Conservation (phyloP, 2,888 invertebrate genomes). For the Eubasilissa splendida region DNA sequence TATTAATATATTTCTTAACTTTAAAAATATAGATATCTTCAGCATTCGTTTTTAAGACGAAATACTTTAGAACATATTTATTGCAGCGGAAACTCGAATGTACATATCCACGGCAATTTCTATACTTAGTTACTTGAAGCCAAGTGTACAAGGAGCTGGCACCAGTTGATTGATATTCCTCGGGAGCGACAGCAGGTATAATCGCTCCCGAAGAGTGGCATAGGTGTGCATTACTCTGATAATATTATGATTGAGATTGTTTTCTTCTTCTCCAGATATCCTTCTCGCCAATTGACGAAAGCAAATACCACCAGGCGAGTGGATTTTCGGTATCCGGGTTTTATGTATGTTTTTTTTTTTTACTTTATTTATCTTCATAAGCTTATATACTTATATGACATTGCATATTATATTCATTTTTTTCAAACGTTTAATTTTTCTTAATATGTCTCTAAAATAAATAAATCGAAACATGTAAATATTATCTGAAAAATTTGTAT, state of each 20-base stretch:
- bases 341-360: constrained; percentile 49
- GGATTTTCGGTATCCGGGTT: constrained; percentile 50
- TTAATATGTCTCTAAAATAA: not conserved
- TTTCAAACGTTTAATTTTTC: constrained; percentile 16
- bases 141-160: no score
- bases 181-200: constrained; percentile 1
- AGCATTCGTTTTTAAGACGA: no score
- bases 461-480: no score
- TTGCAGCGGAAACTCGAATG: no score
- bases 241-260: constrained; percentile 34
- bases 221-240: constrained; percentile 8
- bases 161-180: not conserved
- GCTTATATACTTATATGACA: not conserved
- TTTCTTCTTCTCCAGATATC: constrained; percentile 51
- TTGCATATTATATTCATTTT: constrained; percentile 5
- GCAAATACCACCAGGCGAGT: constrained; percentile 51
- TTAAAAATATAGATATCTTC: no score
- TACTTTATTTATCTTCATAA: constrained; percentile 41
- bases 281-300: constrained; percentile 52
- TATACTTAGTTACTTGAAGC: no score
- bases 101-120: not conserved
- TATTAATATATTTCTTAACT: no score
- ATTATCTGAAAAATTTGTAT: no score
- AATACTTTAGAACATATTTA: no score
- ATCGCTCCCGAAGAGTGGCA: no score